Conservation (phyloP, 2,888 invertebrate genomes). For the Rhagonycha lutea region DNA sequence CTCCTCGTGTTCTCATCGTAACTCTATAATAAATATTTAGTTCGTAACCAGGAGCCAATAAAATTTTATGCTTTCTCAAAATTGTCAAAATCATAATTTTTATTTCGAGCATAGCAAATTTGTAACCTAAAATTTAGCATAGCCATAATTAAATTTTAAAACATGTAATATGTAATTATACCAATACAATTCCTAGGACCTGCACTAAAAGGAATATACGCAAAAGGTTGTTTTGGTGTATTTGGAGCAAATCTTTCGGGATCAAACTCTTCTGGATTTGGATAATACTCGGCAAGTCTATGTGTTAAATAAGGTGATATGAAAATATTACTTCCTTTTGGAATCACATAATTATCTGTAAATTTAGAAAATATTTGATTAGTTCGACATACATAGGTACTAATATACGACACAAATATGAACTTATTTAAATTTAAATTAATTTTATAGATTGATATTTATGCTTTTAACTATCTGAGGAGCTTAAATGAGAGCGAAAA, state of each 20-base stretch:
- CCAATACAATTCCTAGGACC: conserved; percentile 63
- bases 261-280: conserved; percentile 61
- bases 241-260: conserved; percentile 62
- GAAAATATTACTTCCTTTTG: conserved; percentile 60
- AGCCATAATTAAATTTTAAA: not conserved
- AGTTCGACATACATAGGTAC: too few species aligned
- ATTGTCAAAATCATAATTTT: conserved; percentile 62
- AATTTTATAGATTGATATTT: too few species aligned
- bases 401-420: not conserved
- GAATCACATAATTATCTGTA: conserved; percentile 56
- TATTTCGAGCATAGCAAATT: conserved; percentile 64
- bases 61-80: conserved; percentile 57
- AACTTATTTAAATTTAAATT: not conserved
- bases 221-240: conserved; percentile 60
- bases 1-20: conserved; percentile 62
- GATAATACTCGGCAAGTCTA: conserved; percentile 59
- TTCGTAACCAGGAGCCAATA: conserved; percentile 57
- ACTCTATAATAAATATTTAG: conserved; percentile 59
- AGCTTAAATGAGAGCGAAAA: too few species aligned
- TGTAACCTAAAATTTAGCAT: conserved; percentile 55
- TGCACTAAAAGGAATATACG: conserved; percentile 63
- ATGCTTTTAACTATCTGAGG: too few species aligned
- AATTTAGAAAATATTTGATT: not conserved
- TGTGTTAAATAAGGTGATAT: conserved; percentile 63
- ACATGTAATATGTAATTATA: conserved; percentile 28